These are phyloP conservation scores for Eupleurogrammus muticus DNA, from an alignment of 2,797 vertebrate species.

Conservation along the genomic window DNA sequence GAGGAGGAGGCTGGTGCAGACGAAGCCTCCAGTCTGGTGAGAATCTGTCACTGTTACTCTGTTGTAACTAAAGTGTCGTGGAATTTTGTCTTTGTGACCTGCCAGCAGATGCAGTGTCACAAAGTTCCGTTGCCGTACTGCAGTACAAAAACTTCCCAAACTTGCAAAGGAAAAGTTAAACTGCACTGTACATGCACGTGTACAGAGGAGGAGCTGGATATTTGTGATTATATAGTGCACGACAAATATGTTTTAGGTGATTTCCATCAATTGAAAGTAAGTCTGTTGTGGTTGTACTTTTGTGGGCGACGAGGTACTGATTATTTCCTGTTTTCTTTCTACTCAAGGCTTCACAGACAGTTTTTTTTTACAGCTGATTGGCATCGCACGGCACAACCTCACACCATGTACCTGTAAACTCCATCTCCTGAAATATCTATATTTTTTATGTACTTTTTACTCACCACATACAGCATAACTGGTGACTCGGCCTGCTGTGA, in stretches of 20 bases:
- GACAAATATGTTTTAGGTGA: not conserved
- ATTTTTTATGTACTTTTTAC: not conserved
- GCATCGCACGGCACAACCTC: not conserved
- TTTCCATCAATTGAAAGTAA: not conserved
- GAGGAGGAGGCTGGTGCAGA: conserved; percentile 34
- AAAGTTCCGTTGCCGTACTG: not conserved
- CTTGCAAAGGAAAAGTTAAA: not conserved
- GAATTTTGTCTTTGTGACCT: not conserved
- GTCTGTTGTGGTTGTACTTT: not conserved
- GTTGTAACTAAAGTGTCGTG: not conserved
- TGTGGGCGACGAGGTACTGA: too few species aligned
- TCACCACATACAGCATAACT: too few species aligned
- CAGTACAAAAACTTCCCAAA: conserved; percentile 18
- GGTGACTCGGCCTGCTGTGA: not conserved
- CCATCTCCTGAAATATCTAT: not conserved
- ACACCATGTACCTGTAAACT: not conserved
- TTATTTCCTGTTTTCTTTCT: conserved; percentile 1
- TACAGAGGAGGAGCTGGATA: too few species aligned
- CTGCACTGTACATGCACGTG: too few species aligned
- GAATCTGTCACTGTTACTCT: not conserved
- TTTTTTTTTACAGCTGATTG: conserved; percentile 6
- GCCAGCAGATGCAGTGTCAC: not conserved
- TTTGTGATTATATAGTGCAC: not conserved
- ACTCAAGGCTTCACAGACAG: not conserved
- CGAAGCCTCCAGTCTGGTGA: conserved; percentile 71